A percentile compares a stretch with the other conserved stretches of the same genome.
These are phyloP conservation scores for Hydractinia symbiolongicarpus DNA, from an alignment of 30 jellyfish, hydroid and myxozoan genomes.

Conservation along the genomic window DNA sequence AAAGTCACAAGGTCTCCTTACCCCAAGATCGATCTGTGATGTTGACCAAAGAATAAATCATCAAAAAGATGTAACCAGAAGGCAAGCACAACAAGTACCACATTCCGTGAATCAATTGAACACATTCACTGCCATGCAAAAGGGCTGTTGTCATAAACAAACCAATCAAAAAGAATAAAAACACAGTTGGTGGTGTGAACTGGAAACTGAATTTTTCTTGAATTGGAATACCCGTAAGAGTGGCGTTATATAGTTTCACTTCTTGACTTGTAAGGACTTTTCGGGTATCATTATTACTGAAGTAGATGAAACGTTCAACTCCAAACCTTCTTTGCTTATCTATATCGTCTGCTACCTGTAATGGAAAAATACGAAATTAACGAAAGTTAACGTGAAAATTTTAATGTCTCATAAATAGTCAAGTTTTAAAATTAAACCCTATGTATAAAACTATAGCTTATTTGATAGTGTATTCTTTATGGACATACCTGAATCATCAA, in stretches of 20 bases:
- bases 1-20: conserved; percentile 18
- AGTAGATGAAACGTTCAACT: neutral
- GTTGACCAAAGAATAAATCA: conserved; percentile 80
- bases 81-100: conserved; percentile 92
- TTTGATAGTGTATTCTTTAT: too few relatives aligned
- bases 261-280: neutral
- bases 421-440: neutral
- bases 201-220: conserved; percentile 8
- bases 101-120: conserved; percentile 71
- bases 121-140: conserved; percentile 84
- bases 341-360: conserved; percentile 77
- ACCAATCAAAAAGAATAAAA: conserved; percentile 62
- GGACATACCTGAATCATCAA: conserved; percentile 81
- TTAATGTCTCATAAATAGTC: neutral
- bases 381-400: neutral
- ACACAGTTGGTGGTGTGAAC: conserved; percentile 81
- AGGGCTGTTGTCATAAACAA: conserved; percentile 68
- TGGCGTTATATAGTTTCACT: neutral
- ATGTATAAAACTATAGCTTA: too few relatives aligned
- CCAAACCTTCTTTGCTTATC: conserved; percentile 44
- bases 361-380: neutral
- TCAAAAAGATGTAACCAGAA: conserved; percentile 87
- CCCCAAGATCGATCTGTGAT: conserved; percentile 98
- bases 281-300: conserved; percentile 14
- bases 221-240: neutral